phyloP scores from a whole-genome alignment of 1,140 invertebrate species.

The Adoxophyes honmai region DNA sequence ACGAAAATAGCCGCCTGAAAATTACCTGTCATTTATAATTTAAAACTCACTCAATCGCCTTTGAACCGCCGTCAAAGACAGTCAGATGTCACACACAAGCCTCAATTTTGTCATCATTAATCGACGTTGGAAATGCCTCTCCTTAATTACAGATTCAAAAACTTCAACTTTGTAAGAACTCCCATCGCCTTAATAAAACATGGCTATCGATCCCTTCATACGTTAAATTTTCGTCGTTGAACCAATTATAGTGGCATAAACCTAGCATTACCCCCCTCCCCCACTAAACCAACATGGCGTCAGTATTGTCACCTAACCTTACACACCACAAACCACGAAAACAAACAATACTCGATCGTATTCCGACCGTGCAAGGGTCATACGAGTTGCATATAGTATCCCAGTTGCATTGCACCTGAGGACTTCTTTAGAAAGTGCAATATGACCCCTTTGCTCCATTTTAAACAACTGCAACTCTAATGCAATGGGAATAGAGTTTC shows the following conservation, averaged over 20 bases:
- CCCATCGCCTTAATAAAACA: constrained; percentile 50
- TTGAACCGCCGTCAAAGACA: constrained; percentile 11
- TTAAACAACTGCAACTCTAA: constrained; percentile 16
- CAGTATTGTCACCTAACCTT: constrained; percentile 67
- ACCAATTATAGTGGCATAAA: constrained; percentile 68
- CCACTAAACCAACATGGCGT: constrained; percentile 71
- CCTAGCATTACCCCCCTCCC: constrained; percentile 61
- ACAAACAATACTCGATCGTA: constrained; percentile 32
- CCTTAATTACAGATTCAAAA: constrained; percentile 22
- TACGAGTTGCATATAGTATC: constrained; percentile 18
- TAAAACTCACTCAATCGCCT: neutral
- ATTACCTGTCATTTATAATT: constrained; percentile 7
- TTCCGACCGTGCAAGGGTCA: constrained; percentile 23
- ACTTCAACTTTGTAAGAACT: constrained; percentile 23
- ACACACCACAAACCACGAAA: constrained; percentile 23
- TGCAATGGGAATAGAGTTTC: constrained; percentile 25
- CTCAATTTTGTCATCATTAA: neutral
- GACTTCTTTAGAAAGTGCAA: constrained; percentile 62
- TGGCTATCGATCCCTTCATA: constrained; percentile 44
- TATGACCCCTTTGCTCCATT: constrained; percentile 47
- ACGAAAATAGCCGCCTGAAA: constrained; percentile 23
- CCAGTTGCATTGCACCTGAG: constrained; percentile 46
- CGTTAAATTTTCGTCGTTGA: constrained; percentile 54
- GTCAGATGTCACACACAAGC: neutral
- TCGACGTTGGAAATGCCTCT: neutral